A percentile compares a stretch with the other conserved stretches of the same genome.
phyloP scores from a whole-genome alignment of 1,140 invertebrate genomes.

The Bombus difficillimus region DNA sequence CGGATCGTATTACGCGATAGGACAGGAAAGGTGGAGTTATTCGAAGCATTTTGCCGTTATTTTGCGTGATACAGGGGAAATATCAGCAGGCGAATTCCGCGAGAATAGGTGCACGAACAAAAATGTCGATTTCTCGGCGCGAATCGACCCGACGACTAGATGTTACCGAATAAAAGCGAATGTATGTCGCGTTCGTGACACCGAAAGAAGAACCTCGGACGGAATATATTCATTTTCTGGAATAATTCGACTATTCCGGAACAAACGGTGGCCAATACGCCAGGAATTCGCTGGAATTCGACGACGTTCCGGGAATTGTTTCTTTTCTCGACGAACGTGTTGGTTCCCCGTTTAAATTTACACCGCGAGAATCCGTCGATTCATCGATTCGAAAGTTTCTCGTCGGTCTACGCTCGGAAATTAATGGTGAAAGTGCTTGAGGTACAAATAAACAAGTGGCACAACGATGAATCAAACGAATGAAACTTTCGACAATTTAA shows the following conservation, averaged over 20 bases:
- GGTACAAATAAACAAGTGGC: not conserved
- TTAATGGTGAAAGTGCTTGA: not conserved
- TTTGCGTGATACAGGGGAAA: slow-evolving; percentile 14
- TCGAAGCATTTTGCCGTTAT: slow-evolving; percentile 24
- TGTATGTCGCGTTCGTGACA: not conserved
- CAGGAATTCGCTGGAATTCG: not conserved
- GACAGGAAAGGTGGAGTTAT: not conserved
- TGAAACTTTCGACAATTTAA: not conserved
- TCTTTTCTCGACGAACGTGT: not conserved
- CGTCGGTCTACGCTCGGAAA: not conserved
- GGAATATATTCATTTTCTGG: slow-evolving; percentile 23
- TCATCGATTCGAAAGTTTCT: not conserved
- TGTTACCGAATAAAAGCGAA: slow-evolving; percentile 19
- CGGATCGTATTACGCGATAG: slow-evolving; percentile 40
- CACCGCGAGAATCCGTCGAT: too few relatives aligned
- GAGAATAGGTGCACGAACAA: not conserved
- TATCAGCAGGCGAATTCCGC: not conserved
- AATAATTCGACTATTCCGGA: slow-evolving; percentile 8
- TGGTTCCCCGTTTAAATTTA: not conserved
- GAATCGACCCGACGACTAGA: not conserved
- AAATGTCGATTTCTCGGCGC: slow-evolving; percentile 40
- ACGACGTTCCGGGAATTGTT: not conserved
- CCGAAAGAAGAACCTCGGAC: not conserved
- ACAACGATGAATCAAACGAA: not conserved
- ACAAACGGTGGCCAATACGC: not conserved